Percentiles rank a stretch among this genome's conserved stretches.
phyloP scores from a whole-genome alignment of 30 jellyfish, hydroid and myxozoan genomes.

The Morbakka virulenta region DNA sequence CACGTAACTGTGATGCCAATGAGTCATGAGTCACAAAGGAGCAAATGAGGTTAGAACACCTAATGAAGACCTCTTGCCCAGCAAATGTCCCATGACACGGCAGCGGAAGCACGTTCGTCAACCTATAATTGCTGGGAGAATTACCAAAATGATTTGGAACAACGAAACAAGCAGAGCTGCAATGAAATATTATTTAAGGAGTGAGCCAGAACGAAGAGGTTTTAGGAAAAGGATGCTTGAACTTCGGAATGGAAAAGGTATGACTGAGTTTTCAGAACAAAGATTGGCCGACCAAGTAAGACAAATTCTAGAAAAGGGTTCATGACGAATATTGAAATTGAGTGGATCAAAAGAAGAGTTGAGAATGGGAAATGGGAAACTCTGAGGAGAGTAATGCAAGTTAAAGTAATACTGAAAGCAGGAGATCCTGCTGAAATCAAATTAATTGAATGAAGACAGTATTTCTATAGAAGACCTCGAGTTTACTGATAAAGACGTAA shows the following conservation, averaged over 20 bases:
- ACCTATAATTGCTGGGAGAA: too few species aligned
- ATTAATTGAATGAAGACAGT: neutral
- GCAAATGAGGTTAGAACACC: too few species aligned
- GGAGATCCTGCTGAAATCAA: constrained; percentile 15
- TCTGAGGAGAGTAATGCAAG: constrained; percentile 6
- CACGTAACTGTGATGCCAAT: too few species aligned
- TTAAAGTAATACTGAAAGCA: too few species aligned
- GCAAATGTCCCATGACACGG: too few species aligned
- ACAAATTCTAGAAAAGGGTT: neutral
- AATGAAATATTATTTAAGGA: constrained; percentile 10
- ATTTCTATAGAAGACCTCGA: constrained; percentile 5
- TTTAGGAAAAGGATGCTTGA: constrained; percentile 27
- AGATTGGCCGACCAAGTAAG: constrained; percentile 37
- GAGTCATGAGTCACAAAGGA: too few species aligned
- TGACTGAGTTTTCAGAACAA: constrained; percentile 16
- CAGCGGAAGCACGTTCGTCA: too few species aligned
- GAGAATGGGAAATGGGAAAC: neutral
- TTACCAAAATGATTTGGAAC: constrained; percentile 7
- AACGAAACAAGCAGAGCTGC: constrained; percentile 24
- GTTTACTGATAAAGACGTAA: constrained; percentile 7
- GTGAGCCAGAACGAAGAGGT: constrained; percentile 23
- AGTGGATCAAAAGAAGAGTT: constrained; percentile 11
- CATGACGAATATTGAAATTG: constrained; percentile 4
- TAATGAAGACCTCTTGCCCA: too few species aligned
- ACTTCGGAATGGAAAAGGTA: constrained; percentile 18